A percentile compares a stretch with the other conserved stretches of the same genome.
These are phyloP conservation scores for Oreochromis tanganicae DNA, from an alignment of 2,113 vertebrate genomes.

Conservation along the genomic window DNA sequence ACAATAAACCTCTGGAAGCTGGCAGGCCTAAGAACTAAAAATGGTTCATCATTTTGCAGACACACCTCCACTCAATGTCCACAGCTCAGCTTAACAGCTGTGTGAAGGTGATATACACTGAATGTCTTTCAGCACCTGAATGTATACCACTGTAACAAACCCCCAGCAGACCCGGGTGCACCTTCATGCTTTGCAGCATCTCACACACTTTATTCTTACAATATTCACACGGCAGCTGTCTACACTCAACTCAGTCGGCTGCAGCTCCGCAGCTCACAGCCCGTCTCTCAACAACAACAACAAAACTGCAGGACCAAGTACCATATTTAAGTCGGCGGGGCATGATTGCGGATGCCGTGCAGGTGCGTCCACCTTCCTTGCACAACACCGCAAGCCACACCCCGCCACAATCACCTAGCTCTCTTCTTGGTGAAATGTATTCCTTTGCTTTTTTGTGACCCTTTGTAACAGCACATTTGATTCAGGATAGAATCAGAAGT, in stretches of 20 bases:
- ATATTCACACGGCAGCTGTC: neutral
- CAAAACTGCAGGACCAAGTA: accelerated
- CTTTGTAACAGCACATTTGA: neutral
- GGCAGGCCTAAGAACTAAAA: too few species aligned
- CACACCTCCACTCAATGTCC: too few species aligned
- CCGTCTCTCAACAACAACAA: neutral
- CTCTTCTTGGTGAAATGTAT: neutral
- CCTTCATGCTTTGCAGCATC: neutral
- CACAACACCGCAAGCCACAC: neutral
- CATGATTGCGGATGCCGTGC: neutral
- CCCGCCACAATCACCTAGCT: neutral
- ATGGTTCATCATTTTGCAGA: too few species aligned
- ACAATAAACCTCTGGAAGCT: too few species aligned
- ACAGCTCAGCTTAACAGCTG: neutral
- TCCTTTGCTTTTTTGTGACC: neutral
- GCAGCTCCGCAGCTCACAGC: neutral
- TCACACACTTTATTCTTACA: neutral
- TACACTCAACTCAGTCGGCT: neutral
- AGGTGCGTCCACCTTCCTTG: neutral
- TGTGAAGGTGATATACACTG: neutral
- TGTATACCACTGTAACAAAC: neutral
- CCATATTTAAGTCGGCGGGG: neutral
- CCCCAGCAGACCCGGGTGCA: neutral
- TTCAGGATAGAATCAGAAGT: neutral
- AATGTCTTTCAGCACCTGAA: neutral